These are phyloP conservation scores for Phalera bucephala DNA, from an alignment of 2,888 invertebrate species.

Conservation along the genomic window DNA sequence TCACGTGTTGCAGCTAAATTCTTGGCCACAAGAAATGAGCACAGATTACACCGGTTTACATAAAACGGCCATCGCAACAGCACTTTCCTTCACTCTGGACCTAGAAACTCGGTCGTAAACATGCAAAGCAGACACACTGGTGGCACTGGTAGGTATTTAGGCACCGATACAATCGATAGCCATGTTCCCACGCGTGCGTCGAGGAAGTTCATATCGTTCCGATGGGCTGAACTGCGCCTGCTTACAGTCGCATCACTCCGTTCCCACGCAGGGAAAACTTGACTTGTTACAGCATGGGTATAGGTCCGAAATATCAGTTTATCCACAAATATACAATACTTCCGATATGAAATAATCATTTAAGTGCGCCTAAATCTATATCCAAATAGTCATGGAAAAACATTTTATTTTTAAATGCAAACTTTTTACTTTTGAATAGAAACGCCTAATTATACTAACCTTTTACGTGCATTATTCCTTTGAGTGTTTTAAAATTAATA, in stretches of 20 bases:
- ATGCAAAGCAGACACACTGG: slow-evolving; percentile 15
- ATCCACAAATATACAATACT: too few species aligned
- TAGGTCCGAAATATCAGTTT: too few species aligned
- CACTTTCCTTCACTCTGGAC: slow-evolving; percentile 19
- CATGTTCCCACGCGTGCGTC: slow-evolving; percentile 49
- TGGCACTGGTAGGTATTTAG: slow-evolving; percentile 15
- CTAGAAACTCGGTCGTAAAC: slow-evolving; percentile 17
- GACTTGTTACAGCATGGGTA: not conserved
- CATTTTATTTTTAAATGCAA: too few species aligned
- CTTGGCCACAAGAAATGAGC: too few species aligned
- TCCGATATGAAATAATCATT: too few species aligned
- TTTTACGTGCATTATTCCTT: too few species aligned
- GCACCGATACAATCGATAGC: slow-evolving; percentile 44
- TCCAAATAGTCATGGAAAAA: too few species aligned
- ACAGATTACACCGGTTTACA: not conserved
- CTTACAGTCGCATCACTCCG: slow-evolving; percentile 16
- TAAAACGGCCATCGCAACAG: slow-evolving; percentile 1
- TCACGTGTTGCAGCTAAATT: too few species aligned
- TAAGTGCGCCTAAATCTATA: too few species aligned
- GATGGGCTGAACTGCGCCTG: slow-evolving; percentile 28
- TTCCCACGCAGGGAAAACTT: slow-evolving; percentile 25
- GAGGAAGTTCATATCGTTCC: slow-evolving; percentile 55
- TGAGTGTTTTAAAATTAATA: not conserved
- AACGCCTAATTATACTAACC: too few species aligned
- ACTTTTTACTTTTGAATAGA: too few species aligned